A percentile compares a stretch with the other conserved stretches of the same genome.
These are phyloP conservation scores for Gila orcuttii DNA, from an alignment of 2,113 vertebrate species.

Conservation along the genomic window DNA sequence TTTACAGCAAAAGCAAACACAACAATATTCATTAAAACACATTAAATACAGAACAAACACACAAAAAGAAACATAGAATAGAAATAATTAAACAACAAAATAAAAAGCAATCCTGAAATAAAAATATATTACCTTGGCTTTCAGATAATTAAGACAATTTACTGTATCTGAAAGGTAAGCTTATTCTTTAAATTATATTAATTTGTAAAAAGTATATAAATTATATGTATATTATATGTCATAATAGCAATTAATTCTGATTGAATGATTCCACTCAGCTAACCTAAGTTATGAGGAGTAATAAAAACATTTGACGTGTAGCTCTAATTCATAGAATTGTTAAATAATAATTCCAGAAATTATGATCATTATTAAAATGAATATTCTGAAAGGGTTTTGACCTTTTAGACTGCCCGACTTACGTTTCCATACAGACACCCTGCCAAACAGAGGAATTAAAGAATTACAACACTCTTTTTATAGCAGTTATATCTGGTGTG, in stretches of 20 bases:
- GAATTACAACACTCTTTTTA: constrained; percentile 51
- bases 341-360: background rate
- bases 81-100: no score
- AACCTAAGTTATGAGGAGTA: background rate
- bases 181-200: no score
- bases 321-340: background rate
- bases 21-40: no score
- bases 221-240: background rate
- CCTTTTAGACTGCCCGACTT: background rate
- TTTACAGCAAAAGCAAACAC: no score
- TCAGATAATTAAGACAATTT: no score
- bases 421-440: constrained; percentile 24
- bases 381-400: background rate
- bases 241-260: background rate
- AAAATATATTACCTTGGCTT: no score
- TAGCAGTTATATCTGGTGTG: constrained; percentile 34
- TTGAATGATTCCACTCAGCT: background rate
- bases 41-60: no score
- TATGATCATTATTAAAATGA: background rate
- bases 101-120: no score
- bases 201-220: no score
- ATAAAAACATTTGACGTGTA: background rate
- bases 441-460: constrained; percentile 28
- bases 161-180: no score
- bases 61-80: no score